phyloP scores from a whole-genome alignment of 2,797 vertebrate species.

The Potorous gilbertii region DNA sequence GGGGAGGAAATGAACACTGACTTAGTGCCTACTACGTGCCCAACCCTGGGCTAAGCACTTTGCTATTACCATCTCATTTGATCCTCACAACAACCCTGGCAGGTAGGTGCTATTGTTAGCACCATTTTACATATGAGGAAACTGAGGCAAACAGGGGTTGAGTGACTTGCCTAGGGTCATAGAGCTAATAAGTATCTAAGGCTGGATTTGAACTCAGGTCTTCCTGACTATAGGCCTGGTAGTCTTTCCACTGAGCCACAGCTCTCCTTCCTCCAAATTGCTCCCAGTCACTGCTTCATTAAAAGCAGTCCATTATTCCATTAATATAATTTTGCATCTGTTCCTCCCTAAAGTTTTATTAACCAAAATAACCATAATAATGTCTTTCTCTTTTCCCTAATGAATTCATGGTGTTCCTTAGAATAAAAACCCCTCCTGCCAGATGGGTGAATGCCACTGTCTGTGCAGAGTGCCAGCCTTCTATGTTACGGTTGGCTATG shows the following conservation, averaged over 20 bases:
- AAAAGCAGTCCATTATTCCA: conserved; percentile 48
- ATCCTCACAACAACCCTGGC: not conserved
- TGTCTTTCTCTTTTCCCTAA: conserved; percentile 56
- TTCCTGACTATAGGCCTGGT: not conserved
- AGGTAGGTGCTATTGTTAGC: not conserved
- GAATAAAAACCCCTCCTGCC: not conserved
- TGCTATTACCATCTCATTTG: not conserved
- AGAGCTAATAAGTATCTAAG: not conserved
- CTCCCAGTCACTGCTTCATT: conserved; percentile 47
- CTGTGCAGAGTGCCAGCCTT: accelerated
- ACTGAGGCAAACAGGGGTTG: not conserved
- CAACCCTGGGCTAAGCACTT: not conserved
- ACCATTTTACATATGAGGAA: not conserved
- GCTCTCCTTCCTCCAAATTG: conserved; percentile 40
- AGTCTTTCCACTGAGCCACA: not conserved
- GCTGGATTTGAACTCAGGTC: not conserved
- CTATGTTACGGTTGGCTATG: conserved; percentile 14
- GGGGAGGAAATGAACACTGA: not conserved
- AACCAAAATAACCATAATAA: not conserved
- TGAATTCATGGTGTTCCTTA: conserved; percentile 64
- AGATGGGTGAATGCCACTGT: not conserved
- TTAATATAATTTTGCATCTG: conserved; percentile 60
- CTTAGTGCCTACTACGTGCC: not conserved
- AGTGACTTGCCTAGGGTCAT: not conserved
- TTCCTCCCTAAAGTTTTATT: conserved; percentile 50